phyloP scores from a whole-genome alignment of 2,797 vertebrate genomes.

The Gymnothorax reevesii region DNA sequence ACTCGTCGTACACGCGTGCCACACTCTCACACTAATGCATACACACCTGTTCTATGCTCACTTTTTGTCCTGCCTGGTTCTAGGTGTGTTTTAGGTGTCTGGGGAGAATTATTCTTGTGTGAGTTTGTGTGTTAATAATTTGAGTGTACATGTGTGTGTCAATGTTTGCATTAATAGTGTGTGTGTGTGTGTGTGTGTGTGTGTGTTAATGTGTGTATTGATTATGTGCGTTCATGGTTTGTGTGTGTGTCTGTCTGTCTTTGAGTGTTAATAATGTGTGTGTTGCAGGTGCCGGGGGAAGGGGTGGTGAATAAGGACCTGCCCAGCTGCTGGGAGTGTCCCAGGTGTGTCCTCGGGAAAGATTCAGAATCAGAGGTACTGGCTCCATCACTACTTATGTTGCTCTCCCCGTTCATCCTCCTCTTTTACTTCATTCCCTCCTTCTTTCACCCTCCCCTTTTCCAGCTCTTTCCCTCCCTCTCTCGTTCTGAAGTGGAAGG shows the following conservation, averaged over 20 bases:
- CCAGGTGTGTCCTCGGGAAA: constrained; percentile 86
- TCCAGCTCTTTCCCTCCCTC: not conserved
- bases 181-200: no score
- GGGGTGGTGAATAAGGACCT: constrained; percentile 92
- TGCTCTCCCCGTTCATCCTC: not conserved
- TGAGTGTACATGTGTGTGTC: no score
- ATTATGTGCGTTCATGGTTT: no score
- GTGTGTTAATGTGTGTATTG: no score
- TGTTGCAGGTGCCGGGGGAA: constrained; percentile 83
- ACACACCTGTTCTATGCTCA: not conserved
- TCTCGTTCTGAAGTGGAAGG: not conserved
- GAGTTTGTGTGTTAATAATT: no score
- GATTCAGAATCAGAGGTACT: constrained; percentile 83
- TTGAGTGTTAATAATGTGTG: not conserved
- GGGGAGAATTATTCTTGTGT: constrained; percentile 65
- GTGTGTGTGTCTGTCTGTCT: no score
- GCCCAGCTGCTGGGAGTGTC: constrained; percentile 98
- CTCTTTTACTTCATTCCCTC: constrained; percentile 41
- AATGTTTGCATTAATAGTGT: no score
- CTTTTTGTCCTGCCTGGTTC: not conserved
- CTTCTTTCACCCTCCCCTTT: not conserved
- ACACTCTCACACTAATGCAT: not conserved
- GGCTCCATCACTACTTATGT: constrained; percentile 29
- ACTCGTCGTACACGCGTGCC: not conserved
- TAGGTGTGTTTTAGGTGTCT: constrained; percentile 72